Base-by-base conservation (phyloP, 2,113 vertebrate species). In the Notiomystis cincta region DNA sequence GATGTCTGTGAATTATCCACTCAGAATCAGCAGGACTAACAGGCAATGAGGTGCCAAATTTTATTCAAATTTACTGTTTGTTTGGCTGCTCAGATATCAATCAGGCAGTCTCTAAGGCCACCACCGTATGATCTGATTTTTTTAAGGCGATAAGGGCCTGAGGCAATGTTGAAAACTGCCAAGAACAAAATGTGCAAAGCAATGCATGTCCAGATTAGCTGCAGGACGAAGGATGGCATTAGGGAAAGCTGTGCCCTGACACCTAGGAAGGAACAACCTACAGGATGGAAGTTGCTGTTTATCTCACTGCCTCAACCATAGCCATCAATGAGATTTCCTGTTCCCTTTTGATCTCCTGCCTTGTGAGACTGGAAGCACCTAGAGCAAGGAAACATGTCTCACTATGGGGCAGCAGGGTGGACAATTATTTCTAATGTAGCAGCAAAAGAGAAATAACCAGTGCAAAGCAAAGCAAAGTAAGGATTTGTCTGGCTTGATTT, bases 171-270 rank as follows among this genome's bases (percentile, higher is more conserved):
- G 62, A 79, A 95, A 94, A 90, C 65, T 60, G 92, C 90, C 86
- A 75, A 89, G 95, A 94, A 93, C 92, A 94, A 83, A 96, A 93
- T 75, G 82, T 96, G 80, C 90, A 78, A 71, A 94, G 92, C 33
- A 35, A 81, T 30, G 35, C 11, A 13, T 40, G 76, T 87, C 67
- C 65, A 69, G 75, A 89, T 86, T 27, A 90, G 76, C 72, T 83
- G 80, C 40, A 30, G n/a, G 67, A 78, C 4, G 11, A 92, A 89
- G 64, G 42, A 95, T 13, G 2, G 50, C 5, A 16, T 53, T 60
- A 44, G 47, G 86, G 64, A 78, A 83, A 45, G 56, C 48, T 70
- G 31, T 8, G 30, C 44, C 35, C 47, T 4, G 3, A 82, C 40
- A 76, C 42, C 42, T 31, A 69, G 42, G 33, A 82, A 82, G 40